Conservation (phyloP, 2,113 vertebrate genomes). For the Tenrec ecaudatus region DNA sequence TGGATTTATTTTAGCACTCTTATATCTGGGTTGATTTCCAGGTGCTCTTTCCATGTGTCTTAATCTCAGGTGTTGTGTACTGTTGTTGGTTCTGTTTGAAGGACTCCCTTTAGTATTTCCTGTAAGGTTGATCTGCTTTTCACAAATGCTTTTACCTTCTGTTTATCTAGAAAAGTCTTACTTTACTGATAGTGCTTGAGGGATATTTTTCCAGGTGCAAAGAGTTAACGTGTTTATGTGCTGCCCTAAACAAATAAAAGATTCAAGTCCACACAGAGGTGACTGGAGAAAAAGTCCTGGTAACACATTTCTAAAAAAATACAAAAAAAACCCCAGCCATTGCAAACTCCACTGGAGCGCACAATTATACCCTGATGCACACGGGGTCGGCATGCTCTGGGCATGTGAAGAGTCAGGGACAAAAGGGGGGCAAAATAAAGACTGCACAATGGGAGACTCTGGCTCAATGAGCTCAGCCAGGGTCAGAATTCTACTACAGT, state of each 20-base stretch:
- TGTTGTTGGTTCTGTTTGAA: no score
- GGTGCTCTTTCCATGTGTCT: no score
- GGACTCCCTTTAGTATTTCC: no score
- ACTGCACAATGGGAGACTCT: neutral
- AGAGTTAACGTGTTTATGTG: neutral
- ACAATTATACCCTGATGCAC: neutral
- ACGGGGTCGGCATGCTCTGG: neutral
- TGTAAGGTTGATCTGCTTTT: no score
- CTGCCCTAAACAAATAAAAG: neutral
- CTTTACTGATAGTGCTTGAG: no score
- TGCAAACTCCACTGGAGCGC: neutral
- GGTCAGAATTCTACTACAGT: neutral
- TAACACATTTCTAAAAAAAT: neutral
- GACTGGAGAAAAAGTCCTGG: neutral
- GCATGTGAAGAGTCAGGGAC: constrained; percentile 2
- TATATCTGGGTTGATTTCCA: no score
- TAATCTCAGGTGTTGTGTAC: no score
- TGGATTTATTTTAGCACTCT: no score
- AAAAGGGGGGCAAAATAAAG: constrained; percentile 22
- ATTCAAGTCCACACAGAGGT: neutral
- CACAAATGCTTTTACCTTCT: no score
- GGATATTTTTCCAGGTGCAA: neutral
- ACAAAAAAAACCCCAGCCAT: no score
- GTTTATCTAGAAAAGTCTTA: no score
- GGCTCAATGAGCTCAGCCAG: neutral